Evolutionary conservation across 2,113 vertebrate genomes (phyloP).

Genomic region (Psittacus erithacus): DNA sequence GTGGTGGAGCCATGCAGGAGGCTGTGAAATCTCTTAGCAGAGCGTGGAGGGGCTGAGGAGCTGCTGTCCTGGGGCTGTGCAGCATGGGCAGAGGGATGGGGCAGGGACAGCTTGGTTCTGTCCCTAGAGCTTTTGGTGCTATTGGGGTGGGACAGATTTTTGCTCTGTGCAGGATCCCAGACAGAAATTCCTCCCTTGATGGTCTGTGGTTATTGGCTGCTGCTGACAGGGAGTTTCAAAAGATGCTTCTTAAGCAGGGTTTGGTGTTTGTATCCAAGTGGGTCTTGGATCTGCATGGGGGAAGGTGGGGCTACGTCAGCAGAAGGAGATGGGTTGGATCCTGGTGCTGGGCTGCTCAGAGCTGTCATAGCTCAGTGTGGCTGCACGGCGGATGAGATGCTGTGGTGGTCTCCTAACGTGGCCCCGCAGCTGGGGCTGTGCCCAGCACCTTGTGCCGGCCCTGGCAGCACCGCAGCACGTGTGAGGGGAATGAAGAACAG

Average conservation of each 20-base stretch:
- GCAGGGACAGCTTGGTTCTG: neutral
- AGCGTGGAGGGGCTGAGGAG: neutral
- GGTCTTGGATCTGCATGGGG: rapidly evolving
- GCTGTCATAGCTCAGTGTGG: neutral
- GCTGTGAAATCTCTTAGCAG: neutral
- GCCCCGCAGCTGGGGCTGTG: neutral
- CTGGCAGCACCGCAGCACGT: slow-evolving; percentile 1
- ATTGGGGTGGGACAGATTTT: too few relatives aligned
- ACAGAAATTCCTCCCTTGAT: neutral
- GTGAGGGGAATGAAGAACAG: slow-evolving; percentile 48
- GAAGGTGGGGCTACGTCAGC: neutral
- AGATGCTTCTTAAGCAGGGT: neutral
- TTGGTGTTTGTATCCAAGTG: neutral
- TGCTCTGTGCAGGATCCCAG: neutral
- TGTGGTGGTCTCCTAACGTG: neutral
- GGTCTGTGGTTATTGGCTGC: neutral
- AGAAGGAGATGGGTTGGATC: neutral
- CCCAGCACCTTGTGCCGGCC: neutral
- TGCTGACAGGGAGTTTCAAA: neutral
- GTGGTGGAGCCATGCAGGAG: neutral
- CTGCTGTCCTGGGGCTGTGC: neutral
- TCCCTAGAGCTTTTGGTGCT: neutral
- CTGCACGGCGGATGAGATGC: neutral
- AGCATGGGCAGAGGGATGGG: neutral
- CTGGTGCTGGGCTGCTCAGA: neutral